Percentiles rank a stretch among this genome's conserved stretches.
Conservation (phyloP, 2,888 invertebrate genomes). For the Calameuta idolon region DNA sequence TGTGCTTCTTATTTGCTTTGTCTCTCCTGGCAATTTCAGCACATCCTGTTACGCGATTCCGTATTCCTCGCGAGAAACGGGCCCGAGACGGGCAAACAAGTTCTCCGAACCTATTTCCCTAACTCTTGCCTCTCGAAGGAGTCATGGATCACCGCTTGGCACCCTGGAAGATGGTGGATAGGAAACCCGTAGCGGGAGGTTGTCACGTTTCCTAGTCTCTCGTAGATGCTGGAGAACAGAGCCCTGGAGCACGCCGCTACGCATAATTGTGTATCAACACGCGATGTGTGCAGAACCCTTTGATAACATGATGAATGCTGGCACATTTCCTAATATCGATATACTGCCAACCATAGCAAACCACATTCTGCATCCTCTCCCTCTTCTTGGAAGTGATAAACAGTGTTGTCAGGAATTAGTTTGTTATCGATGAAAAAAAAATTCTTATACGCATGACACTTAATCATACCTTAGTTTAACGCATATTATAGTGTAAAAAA, state of each 20-base stretch:
- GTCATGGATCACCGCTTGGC: conserved; percentile 63
- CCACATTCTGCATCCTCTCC: neutral
- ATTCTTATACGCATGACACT: neutral
- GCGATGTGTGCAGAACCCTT: conserved; percentile 54
- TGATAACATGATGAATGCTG: conserved; percentile 65
- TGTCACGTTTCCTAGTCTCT: conserved; percentile 7
- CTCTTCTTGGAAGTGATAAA: too few species aligned
- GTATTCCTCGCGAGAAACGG: conserved; percentile 56
- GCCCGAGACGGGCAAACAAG: conserved; percentile 58
- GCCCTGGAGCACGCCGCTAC: conserved; percentile 51
- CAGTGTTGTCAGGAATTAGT: too few species aligned
- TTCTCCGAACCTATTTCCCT: conserved; percentile 66
- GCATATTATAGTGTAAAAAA: too few species aligned
- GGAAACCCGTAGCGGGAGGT: conserved; percentile 9
- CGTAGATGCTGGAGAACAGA: conserved; percentile 5
- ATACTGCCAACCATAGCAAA: neutral
- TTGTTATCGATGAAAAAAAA: neutral
- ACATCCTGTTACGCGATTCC: conserved; percentile 49
- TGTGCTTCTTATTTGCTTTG: neutral
- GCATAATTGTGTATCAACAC: conserved; percentile 67
- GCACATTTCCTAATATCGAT: conserved; percentile 31
- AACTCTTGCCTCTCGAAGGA: conserved; percentile 63
- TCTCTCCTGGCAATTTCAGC: conserved; percentile 53
- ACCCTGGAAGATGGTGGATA: conserved; percentile 27
- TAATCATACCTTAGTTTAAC: too few species aligned